Percentiles rank a stretch among this genome's conserved stretches.
These are phyloP conservation scores for Myopa tessellatipennis DNA, from an alignment of 2,888 invertebrate species.

Conservation along the genomic window DNA sequence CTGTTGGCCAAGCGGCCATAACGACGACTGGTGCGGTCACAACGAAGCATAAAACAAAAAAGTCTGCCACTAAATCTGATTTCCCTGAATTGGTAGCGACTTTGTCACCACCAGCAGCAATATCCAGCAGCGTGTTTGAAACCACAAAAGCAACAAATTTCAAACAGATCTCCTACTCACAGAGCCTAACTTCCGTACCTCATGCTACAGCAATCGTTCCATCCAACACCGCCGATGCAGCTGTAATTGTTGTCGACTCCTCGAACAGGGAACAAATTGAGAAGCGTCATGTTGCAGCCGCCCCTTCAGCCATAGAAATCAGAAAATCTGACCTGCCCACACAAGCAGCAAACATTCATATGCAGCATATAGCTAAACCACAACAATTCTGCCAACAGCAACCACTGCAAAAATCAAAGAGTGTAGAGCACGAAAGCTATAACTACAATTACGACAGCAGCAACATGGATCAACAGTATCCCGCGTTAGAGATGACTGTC, in stretches of 20 bases:
- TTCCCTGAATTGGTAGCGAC: conserved; percentile 56
- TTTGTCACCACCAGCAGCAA: conserved; percentile 37
- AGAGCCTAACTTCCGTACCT: conserved; percentile 52
- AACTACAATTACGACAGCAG: conserved; percentile 60
- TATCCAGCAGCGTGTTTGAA: not conserved
- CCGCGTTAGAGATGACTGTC: conserved; percentile 68
- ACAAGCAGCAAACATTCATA: conserved; percentile 1
- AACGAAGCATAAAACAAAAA: conserved; percentile 48
- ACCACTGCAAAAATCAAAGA: conserved; percentile 66
- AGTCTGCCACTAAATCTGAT: conserved; percentile 52
- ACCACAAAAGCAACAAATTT: conserved; percentile 20
- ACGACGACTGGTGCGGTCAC: conserved; percentile 31
- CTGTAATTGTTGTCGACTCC: not conserved
- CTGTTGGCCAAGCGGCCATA: conserved; percentile 10
- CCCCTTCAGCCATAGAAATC: conserved; percentile 34
- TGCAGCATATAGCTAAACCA: conserved; percentile 25
- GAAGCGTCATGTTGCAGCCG: conserved; percentile 36
- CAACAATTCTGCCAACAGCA: conserved; percentile 48
- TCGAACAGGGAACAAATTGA: conserved; percentile 3
- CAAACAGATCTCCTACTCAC: conserved; percentile 56
- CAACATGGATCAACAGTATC: conserved; percentile 67
- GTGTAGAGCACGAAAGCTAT: conserved; percentile 64
- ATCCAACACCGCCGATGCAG: conserved; percentile 13
- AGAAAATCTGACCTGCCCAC: conserved; percentile 5
- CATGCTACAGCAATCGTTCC: conserved; percentile 32